Evolutionary conservation across 2,888 invertebrate species (phyloP).

Genomic region (Ptilodon capucinus): DNA sequence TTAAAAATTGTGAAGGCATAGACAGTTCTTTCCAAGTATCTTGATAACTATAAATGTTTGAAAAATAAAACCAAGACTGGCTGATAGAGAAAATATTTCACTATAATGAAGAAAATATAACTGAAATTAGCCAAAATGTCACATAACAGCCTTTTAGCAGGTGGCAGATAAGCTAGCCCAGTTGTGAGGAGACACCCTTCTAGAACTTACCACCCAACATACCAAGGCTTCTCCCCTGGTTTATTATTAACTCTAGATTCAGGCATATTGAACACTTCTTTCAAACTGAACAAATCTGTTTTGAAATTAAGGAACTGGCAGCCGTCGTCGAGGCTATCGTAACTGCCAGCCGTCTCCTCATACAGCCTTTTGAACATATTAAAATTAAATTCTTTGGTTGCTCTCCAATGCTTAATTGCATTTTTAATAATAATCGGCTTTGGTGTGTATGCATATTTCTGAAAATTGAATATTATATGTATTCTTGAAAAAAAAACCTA

Average conservation of each 20-base stretch:
- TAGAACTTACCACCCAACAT: constrained; percentile 92
- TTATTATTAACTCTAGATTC: constrained; percentile 84
- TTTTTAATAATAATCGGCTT: constrained; percentile 90
- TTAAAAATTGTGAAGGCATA: no score
- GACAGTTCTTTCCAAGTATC: no score
- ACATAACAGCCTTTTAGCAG: no score
- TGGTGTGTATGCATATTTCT: constrained; percentile 89
- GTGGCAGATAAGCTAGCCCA: no score
- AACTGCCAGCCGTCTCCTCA: constrained; percentile 85
- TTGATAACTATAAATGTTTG: no score
- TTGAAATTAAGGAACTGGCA: constrained; percentile 95
- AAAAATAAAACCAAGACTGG: no score
- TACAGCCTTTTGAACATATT: constrained; percentile 87
- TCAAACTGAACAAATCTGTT: constrained; percentile 88
- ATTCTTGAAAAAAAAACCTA: not conserved
- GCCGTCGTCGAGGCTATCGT: constrained; percentile 89
- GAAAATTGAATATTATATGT: constrained; percentile 30
- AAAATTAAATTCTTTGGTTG: constrained; percentile 85
- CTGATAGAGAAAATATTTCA: no score
- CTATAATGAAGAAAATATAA: no score
- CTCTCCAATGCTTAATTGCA: constrained; percentile 90
- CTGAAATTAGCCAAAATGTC: no score
- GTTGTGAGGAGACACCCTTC: no score
- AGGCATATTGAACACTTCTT: constrained; percentile 91
- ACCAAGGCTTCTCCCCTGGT: constrained; percentile 88